Conservation (phyloP, 2,797 vertebrate species). For the Benthosema pterotum region DNA sequence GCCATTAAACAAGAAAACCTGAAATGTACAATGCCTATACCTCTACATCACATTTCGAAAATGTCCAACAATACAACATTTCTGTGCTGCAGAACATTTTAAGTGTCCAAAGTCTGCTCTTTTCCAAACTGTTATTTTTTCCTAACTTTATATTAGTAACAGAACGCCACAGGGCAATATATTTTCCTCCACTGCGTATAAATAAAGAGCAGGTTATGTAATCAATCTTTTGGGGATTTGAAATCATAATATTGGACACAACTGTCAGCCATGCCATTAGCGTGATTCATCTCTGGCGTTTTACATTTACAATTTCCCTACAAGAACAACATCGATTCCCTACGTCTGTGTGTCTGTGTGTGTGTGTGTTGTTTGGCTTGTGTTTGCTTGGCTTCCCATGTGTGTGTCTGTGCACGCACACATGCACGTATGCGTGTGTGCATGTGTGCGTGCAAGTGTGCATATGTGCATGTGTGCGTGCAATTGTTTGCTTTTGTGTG, state of each 20-base stretch:
- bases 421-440: constrained; percentile 31
- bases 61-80: constrained; percentile 1
- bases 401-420: constrained; percentile 4
- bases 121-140: constrained; percentile 56
- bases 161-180: constrained; percentile 66
- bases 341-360: constrained; percentile 36
- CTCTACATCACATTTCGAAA: too few relatives aligned
- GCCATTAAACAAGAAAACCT: too few relatives aligned
- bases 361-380: too few relatives aligned
- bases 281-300: constrained; percentile 85
- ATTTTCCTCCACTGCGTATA: constrained; percentile 78
- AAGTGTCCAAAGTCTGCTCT: constrained; percentile 25
- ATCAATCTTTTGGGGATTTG: constrained; percentile 84
- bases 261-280: constrained; percentile 85
- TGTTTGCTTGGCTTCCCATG: constrained; percentile 22
- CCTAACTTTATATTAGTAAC: constrained; percentile 64
- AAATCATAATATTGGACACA: constrained; percentile 87
- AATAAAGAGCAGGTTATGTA: constrained; percentile 82
- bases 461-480: constrained; percentile 18
- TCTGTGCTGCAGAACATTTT: constrained; percentile 24
- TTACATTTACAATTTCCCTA: constrained; percentile 85
- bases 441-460: constrained; percentile 28
- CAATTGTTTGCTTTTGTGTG: too few relatives aligned
- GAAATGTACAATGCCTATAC: too few relatives aligned
- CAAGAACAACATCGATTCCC: constrained; percentile 82